Evolutionary conservation across 1,140 invertebrate species (phyloP), one percentile per base, ranked within the genome.

Genomic region (Uloborus diversus): DNA sequence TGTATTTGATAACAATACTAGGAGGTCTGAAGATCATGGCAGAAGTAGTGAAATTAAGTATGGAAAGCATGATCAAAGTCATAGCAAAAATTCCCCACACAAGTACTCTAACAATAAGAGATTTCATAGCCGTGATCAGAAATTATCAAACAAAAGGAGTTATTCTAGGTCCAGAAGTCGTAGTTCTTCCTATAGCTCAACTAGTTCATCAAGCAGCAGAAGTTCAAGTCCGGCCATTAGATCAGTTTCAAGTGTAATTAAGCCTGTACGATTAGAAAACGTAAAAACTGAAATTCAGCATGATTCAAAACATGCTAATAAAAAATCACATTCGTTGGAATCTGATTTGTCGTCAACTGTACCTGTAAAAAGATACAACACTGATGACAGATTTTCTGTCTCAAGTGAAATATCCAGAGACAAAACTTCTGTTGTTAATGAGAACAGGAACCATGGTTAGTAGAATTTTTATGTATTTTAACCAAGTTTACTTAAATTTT

Each of bases 201-300:
- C 61, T 13, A 57, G 27, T 37, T 65, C 73, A 4, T 73, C 69
- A 1, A 35, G 13, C 17, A 65, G 71, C 33, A 49, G 32, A 53
- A n/a, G n/a, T 23, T 42, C 62, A 17, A 75, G 42, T n/a, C 42
- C 20, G 17, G 17, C 13, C 4, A 27, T 59, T 7, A 56, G 28
- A 13, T 66, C 62, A n/a, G 32, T 78, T 56, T 37, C 73, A 30
- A 78, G 73, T 57, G 73, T 78, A 11, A 51, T 78, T 7, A 61
- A 76, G 28, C 61, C 71, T 51, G 59, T 76, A 20, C 30, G 9
- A 7, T 17, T 53, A 3, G 49, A 53, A 53, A 20, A 9, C 20
- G 68, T 20, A 37, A 35, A 56, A 23, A 37, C 20, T 33, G 56
- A 59, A 30, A 14, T 13, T 32, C 65, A 49, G 27, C 30, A 30